phyloP scores from a whole-genome alignment of 2,888 invertebrate species.

The Phasia obesa region DNA sequence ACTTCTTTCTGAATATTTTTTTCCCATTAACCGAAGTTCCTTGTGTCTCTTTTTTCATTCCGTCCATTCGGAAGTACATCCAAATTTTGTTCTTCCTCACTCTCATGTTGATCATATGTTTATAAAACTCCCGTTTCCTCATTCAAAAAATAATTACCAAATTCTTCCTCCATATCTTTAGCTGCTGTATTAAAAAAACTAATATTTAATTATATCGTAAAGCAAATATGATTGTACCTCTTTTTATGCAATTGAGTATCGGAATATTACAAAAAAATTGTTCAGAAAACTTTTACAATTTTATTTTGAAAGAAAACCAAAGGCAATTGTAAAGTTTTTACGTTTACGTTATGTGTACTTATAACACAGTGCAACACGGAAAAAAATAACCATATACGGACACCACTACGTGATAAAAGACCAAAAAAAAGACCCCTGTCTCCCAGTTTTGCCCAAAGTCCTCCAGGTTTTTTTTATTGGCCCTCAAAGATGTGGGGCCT shows the following conservation, averaged over 20 bases:
- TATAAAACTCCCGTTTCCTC: conserved; percentile 22
- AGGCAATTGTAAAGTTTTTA: conserved; percentile 16
- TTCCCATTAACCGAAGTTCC: no score
- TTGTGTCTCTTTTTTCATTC: no score
- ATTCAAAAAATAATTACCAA: conserved; percentile 23
- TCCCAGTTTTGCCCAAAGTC: no score
- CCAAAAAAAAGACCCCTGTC: no score
- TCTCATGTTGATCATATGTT: background rate
- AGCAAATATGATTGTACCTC: background rate
- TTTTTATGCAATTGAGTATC: conserved; percentile 1
- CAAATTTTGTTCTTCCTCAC: conserved; percentile 9
- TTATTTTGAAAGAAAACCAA: conserved; percentile 1
- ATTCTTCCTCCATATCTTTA: conserved; percentile 22
- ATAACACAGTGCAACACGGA: no score
- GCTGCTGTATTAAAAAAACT: conserved; percentile 17
- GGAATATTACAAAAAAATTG: no score
- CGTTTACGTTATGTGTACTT: conserved; percentile 20
- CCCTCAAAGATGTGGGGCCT: no score
- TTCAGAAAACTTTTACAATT: background rate
- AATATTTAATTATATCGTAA: conserved; percentile 11
- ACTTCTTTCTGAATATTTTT: background rate
- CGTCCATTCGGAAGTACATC: no score
- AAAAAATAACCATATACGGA: no score
- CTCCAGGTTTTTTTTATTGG: no score
- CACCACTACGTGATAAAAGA: no score